Conservation (phyloP, 2,797 vertebrate genomes). For the Hephaestus fuliginosus region DNA sequence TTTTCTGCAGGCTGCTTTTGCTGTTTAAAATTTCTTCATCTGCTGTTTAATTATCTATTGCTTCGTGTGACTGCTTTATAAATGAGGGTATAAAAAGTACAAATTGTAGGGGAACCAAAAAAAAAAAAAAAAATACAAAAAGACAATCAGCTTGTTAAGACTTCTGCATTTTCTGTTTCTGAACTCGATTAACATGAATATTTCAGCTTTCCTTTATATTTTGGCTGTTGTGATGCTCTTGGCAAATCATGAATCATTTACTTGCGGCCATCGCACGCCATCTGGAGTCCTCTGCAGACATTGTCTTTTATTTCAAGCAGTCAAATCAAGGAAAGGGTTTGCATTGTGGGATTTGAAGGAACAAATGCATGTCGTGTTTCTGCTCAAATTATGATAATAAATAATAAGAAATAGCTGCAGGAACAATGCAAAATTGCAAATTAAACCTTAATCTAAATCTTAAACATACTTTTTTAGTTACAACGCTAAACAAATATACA, state of each 20-base stretch:
- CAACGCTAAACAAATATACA: not conserved
- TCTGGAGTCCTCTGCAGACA: constrained; percentile 71
- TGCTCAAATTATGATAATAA: not conserved
- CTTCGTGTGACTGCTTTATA: constrained; percentile 30
- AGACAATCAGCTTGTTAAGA: constrained; percentile 9
- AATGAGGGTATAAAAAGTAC: constrained; percentile 19
- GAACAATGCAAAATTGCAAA: not conserved
- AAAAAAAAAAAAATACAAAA: not conserved
- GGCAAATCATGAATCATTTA: constrained; percentile 74
- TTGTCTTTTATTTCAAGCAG: constrained; percentile 36
- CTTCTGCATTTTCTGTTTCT: constrained; percentile 26
- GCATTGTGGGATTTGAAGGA: not conserved
- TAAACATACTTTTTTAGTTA: accelerated
- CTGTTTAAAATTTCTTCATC: constrained; percentile 51
- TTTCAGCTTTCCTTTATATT: constrained; percentile 63
- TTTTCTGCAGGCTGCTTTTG: constrained; percentile 45
- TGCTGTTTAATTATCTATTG: constrained; percentile 42
- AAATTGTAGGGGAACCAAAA: constrained; percentile 1
- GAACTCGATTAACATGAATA: constrained; percentile 51
- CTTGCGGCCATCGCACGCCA: constrained; percentile 72
- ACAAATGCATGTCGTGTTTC: not conserved
- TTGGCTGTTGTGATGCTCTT: constrained; percentile 51
- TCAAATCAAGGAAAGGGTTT: not conserved
- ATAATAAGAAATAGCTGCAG: not conserved
- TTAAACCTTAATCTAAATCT: too few species aligned